These are phyloP conservation scores for Melanocharis versteri DNA, from an alignment of 2,113 vertebrate species.

Conservation along the genomic window DNA sequence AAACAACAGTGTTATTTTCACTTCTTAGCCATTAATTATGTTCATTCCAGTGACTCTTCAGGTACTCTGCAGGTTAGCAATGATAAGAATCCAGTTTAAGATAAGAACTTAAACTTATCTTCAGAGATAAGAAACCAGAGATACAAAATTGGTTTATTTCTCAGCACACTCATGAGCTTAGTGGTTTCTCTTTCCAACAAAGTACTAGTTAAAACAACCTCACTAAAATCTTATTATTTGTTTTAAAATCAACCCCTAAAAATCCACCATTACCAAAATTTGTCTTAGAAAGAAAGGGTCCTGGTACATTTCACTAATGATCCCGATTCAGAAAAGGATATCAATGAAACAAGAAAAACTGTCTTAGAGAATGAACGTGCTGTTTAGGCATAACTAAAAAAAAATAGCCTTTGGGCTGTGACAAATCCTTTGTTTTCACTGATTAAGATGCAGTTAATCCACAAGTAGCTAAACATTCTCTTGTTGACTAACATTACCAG, in stretches of 20 bases:
- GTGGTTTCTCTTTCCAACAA: neutral
- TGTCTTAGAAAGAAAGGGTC: neutral
- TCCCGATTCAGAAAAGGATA: neutral
- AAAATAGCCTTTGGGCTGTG: neutral
- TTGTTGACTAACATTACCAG: neutral
- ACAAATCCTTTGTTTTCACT: neutral
- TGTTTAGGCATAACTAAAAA: neutral
- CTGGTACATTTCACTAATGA: neutral
- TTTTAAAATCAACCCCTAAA: neutral
- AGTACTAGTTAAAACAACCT: neutral
- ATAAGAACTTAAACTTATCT: neutral
- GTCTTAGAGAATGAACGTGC: neutral
- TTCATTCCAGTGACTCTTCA: neutral
- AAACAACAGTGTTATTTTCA: neutral
- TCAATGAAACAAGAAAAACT: neutral
- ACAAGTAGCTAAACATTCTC: neutral
- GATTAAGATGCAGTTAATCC: neutral
- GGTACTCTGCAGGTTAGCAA: neutral
- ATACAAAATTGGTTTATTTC: neutral
- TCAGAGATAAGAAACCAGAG: neutral
- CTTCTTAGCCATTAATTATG: neutral
- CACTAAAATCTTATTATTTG: neutral
- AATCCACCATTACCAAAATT: neutral
- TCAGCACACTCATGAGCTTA: neutral
- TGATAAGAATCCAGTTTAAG: neutral